Evolutionary conservation across 2,888 invertebrate genomes (phyloP).

Genomic region (Tetragnatha montana): DNA sequence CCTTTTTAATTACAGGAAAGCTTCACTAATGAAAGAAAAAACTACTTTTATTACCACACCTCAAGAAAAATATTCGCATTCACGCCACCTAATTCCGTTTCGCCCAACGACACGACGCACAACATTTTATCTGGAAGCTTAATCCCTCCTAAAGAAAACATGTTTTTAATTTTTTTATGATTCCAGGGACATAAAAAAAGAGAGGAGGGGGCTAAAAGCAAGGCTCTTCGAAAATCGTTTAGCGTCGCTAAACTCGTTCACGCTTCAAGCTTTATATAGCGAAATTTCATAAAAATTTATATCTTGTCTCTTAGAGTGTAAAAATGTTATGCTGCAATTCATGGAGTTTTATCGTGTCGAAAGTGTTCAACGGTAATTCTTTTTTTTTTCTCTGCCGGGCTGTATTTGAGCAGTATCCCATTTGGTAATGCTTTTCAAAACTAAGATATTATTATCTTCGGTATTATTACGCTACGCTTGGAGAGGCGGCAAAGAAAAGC

Average conservation of each 20-base stretch:
- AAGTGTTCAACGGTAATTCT: neutral
- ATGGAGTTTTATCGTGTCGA: slow-evolving; percentile 45
- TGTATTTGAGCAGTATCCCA: slow-evolving; percentile 31
- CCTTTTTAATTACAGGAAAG: too few species aligned
- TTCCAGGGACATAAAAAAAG: neutral
- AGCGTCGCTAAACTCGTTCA: neutral
- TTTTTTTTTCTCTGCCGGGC: slow-evolving; percentile 1
- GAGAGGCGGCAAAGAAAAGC: neutral
- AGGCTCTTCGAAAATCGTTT: slow-evolving; percentile 4
- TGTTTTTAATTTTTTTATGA: neutral
- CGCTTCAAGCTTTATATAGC: slow-evolving; percentile 39
- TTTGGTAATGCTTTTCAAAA: slow-evolving; percentile 21
- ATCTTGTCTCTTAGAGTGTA: slow-evolving; percentile 39
- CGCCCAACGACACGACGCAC: neutral
- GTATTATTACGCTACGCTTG: slow-evolving; percentile 34
- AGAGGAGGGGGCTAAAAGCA: neutral
- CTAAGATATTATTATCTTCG: slow-evolving; percentile 34
- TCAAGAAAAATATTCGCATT: too few species aligned
- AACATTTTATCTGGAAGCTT: neutral
- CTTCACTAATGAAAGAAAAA: too few species aligned
- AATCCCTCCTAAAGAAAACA: neutral
- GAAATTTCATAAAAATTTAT: slow-evolving; percentile 56
- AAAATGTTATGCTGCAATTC: slow-evolving; percentile 46
- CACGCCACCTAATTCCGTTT: neutral
- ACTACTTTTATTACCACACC: too few species aligned